Percentiles rank a stretch among this genome's conserved stretches.
phyloP scores from a whole-genome alignment of 2,797 vertebrate species.

The Scarus forsteni region DNA sequence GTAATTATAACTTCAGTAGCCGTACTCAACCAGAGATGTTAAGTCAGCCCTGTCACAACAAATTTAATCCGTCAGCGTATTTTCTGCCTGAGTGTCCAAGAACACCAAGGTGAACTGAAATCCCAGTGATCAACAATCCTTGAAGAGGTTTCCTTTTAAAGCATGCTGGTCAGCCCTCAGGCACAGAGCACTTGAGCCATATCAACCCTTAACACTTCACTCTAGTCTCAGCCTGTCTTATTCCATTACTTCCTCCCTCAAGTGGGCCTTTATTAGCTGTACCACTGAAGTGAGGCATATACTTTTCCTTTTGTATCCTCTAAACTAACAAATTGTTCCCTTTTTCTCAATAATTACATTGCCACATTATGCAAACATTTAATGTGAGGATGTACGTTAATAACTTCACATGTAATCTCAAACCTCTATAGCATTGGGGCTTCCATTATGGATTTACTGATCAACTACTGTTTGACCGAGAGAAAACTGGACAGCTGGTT shows the following conservation, averaged over 20 bases:
- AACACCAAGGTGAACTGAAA: conserved; percentile 21
- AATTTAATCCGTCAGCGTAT: conserved; percentile 1
- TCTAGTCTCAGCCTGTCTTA: conserved; percentile 67
- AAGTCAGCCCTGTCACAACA: not conserved
- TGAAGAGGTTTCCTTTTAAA: conserved; percentile 62
- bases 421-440: conserved; percentile 54
- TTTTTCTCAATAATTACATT: conserved; percentile 38
- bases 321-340: conserved; percentile 33
- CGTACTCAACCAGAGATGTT: conserved; percentile 1
- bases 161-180: conserved; percentile 46
- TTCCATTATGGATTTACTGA: conserved; percentile 56
- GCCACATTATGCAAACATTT: conserved; percentile 22
- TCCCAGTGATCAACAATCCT: conserved; percentile 28
- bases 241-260: conserved; percentile 70
- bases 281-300: conserved; percentile 55
- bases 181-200: conserved; percentile 60
- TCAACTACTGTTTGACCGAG: conserved; percentile 60
- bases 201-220: conserved; percentile 64
- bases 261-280: conserved; percentile 53
- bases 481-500: conserved; percentile 56
- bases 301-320: conserved; percentile 54
- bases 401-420: conserved; percentile 70
- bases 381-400: conserved; percentile 11
- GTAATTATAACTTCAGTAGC: not conserved
- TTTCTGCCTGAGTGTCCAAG: conserved; percentile 11